phyloP scores from a whole-genome alignment of 2,888 invertebrate genomes.

The Pantelozetes paolii region DNA sequence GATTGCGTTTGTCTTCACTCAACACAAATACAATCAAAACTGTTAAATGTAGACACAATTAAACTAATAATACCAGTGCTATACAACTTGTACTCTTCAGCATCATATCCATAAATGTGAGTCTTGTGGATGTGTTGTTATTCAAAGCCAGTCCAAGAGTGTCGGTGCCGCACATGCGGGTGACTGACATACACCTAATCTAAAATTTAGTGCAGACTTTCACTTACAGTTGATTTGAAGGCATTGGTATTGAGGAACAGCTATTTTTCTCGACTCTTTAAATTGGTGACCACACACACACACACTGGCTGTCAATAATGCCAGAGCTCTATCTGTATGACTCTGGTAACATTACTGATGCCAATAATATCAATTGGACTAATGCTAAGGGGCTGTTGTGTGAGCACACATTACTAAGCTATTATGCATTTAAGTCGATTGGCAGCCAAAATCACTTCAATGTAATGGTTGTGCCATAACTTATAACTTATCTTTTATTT shows the following conservation, averaged over 20 bases:
- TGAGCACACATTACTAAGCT: neutral
- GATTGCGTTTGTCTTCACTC: neutral
- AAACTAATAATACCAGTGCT: neutral
- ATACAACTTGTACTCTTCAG: neutral
- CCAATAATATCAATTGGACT: slow-evolving; percentile 6
- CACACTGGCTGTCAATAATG: slow-evolving; percentile 5
- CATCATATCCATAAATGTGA: slow-evolving; percentile 14
- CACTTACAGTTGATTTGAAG: neutral
- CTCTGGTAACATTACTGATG: neutral
- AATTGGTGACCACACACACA: neutral
- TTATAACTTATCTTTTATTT: slow-evolving; percentile 11
- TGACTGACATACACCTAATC: neutral
- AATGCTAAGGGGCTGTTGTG: slow-evolving; percentile 8
- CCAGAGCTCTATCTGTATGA: neutral
- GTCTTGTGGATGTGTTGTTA: slow-evolving; percentile 21
- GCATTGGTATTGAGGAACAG: neutral
- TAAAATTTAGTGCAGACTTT: neutral
- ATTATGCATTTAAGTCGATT: slow-evolving; percentile 21
- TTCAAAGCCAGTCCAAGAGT: slow-evolving; percentile 13
- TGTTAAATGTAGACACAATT: neutral
- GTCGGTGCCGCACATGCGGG: slow-evolving; percentile 13
- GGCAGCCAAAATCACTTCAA: slow-evolving; percentile 14
- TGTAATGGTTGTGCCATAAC: slow-evolving; percentile 18
- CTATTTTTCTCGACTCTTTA: neutral
- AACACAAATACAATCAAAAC: neutral